Evolutionary conservation across 2,113 vertebrate genomes (phyloP), one percentile per base, ranked within the genome.

Genomic region (Craseonycteris thonglongyai): DNA sequence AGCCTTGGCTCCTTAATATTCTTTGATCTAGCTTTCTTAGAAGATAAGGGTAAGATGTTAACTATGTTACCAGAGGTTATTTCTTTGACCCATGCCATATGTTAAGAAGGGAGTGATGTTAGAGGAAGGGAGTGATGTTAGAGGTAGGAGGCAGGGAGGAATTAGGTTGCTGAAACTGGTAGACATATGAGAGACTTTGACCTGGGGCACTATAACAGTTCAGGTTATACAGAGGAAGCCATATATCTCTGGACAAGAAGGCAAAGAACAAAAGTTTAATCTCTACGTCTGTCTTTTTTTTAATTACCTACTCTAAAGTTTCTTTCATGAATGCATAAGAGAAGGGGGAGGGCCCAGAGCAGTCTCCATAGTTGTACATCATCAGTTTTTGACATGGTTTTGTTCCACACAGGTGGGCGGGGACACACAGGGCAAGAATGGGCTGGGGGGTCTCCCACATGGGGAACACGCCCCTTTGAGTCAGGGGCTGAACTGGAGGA

Each of bases 251-350:
- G 45, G 22, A 78, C 16, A 85, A 65, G 24, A 59, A 91, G 19
- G 40, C 18, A 89, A 88, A 97, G 47, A 81, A 16, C 30, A 47
- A n/a, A 85, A 94, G 33, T 30, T 63, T 83, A 61, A 85, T 93
- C 65, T 88, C 78, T 30, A 68, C 35, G 76, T 65, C 26, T 90
- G 5, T 24, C 76, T 71, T 10, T 33, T 45, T 81, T 82, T 49
- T 30, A 28, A 47, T 47, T 33, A 91, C 11, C 33, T 42, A 56
- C 35, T 69, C 35, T 69, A 21, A 69, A 54, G 58, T 85, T 95
- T 51, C 26, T 80, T 42, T 74, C 47, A 38, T 88, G 63, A 91
- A 83, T 66, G 18, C 38, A 45, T 72, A 56, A n/a, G n/a, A n/a
- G n/a, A n/a, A n/a, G n/a, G n/a, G n/a, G n/a, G n/a, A n/a, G n/a